Conservation (phyloP, 2,797 vertebrate species). For the Mus minutoides region DNA sequence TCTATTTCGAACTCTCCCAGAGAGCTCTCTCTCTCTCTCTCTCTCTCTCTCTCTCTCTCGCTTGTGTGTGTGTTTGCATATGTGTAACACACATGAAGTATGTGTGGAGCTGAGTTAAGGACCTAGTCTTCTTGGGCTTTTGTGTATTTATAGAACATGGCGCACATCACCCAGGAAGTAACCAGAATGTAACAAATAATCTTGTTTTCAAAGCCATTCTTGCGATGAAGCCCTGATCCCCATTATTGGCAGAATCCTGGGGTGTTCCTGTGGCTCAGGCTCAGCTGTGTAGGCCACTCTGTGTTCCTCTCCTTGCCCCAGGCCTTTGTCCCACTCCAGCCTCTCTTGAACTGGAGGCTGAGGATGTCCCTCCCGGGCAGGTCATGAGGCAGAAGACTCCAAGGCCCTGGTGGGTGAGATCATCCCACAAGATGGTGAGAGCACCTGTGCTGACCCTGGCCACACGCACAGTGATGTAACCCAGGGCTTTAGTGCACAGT, state of each 20-base stretch:
- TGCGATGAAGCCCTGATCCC: not conserved
- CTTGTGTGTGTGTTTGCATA: rapidly evolving
- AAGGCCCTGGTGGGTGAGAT: constrained; percentile 84
- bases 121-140: not conserved
- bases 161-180: not conserved
- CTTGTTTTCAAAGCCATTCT: not conserved
- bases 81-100: not conserved
- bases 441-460: constrained; percentile 83
- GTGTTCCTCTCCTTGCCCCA: not conserved
- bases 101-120: not conserved
- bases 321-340: not conserved
- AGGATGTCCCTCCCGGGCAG: not conserved
- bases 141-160: not conserved
- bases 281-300: not conserved
- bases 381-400: constrained; percentile 45
- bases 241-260: not conserved
- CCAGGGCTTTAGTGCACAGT: constrained; percentile 83
- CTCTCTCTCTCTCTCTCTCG: too few relatives aligned
- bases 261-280: not conserved
- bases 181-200: not conserved
- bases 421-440: constrained; percentile 83
- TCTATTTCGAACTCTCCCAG: not conserved
- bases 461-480: constrained; percentile 86
- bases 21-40: too few relatives aligned
- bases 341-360: not conserved